Evolutionary conservation across 2,888 invertebrate genomes (phyloP).

Genomic region (Plebejus argus): DNA sequence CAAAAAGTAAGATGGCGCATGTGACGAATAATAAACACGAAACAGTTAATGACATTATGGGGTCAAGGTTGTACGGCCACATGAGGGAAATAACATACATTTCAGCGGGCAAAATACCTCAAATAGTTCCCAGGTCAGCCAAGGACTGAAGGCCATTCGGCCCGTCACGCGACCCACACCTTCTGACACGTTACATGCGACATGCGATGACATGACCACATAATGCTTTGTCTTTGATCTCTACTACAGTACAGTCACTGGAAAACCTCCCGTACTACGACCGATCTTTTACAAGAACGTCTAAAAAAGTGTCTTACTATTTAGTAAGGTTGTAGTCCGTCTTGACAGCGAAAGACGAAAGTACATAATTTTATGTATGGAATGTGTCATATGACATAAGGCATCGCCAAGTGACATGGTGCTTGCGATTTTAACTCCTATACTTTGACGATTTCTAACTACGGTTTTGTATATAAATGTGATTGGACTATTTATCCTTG

Average conservation of each 20-base stretch:
- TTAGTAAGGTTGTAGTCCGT: too few species aligned
- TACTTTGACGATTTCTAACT: too few species aligned
- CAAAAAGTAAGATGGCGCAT: conserved; percentile 9
- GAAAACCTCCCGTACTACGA: background rate
- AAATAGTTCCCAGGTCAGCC: conserved; percentile 22
- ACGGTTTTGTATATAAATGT: too few species aligned
- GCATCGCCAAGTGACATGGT: too few species aligned
- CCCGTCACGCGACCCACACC: conserved; percentile 21
- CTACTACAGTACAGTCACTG: background rate
- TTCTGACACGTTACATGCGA: background rate
- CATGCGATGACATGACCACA: background rate
- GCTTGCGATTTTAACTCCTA: too few species aligned
- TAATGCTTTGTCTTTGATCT: background rate
- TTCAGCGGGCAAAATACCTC: conserved; percentile 10
- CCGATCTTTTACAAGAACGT: too few species aligned
- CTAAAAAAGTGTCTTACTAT: too few species aligned
- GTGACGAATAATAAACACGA: conserved; percentile 9
- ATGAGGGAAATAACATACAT: conserved; percentile 4
- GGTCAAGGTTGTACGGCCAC: background rate
- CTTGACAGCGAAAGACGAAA: too few species aligned
- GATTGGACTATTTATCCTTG: too few species aligned
- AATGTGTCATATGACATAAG: too few species aligned
- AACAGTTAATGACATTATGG: background rate
- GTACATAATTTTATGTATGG: too few species aligned
- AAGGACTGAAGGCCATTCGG: conserved; percentile 13